Conservation (phyloP, 92 coral and sea anemone genomes). For the Zoanthus gigantus region DNA sequence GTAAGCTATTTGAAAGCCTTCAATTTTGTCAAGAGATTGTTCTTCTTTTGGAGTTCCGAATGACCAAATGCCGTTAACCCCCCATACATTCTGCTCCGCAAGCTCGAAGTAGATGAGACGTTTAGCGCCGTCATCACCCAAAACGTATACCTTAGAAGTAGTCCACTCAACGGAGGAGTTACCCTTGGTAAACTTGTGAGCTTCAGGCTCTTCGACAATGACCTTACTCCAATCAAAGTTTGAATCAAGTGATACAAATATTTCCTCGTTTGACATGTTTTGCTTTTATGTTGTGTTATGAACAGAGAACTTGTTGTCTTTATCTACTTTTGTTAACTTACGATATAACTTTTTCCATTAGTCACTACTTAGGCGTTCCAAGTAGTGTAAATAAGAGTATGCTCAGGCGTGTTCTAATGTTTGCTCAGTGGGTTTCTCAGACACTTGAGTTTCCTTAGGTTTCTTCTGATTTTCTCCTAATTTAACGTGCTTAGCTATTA, state of each 20-base stretch:
- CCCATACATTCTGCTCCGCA: not conserved
- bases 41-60: not conserved
- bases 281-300: too few relatives aligned
- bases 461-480: too few relatives aligned
- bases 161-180: not conserved
- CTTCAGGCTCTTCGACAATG: too few relatives aligned
- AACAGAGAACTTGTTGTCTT: too few relatives aligned
- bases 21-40: not conserved
- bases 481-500: too few relatives aligned
- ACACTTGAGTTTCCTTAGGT: too few relatives aligned
- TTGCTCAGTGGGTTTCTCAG: too few relatives aligned
- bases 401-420: too few relatives aligned
- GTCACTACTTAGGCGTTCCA: too few relatives aligned
- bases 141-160: not conserved
- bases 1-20: conserved; percentile 30
- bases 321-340: too few relatives aligned
- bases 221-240: not conserved
- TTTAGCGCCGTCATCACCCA: not conserved
- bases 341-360: too few relatives aligned
- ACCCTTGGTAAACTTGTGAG: not conserved
- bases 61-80: not conserved
- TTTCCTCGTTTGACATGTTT: not conserved
- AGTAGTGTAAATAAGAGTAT: too few relatives aligned
- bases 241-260: not conserved
- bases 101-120: not conserved